These are phyloP conservation scores for Columba guinea DNA, from an alignment of 2,797 vertebrate genomes.

Conservation along the genomic window DNA sequence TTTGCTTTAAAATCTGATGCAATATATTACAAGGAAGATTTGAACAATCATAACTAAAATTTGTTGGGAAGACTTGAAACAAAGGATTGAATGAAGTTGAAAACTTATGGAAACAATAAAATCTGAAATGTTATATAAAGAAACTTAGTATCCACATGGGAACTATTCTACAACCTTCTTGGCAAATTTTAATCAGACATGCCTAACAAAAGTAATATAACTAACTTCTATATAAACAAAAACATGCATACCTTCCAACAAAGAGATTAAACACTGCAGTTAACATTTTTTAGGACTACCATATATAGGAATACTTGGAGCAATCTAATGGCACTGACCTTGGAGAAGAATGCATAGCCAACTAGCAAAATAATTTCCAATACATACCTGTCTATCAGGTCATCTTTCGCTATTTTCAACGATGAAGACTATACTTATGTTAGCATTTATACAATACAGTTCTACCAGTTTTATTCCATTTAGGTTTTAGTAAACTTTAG, in stretches of 20 bases:
- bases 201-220: slow-evolving; percentile 51
- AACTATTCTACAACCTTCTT: slow-evolving; percentile 57
- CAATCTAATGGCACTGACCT: neutral
- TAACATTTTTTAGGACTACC: slow-evolving; percentile 22
- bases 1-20: slow-evolving; percentile 72
- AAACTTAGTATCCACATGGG: slow-evolving; percentile 59
- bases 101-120: slow-evolving; percentile 77
- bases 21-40: slow-evolving; percentile 70
- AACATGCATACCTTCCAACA: slow-evolving; percentile 58
- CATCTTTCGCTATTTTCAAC: neutral
- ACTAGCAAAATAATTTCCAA: slow-evolving; percentile 23
- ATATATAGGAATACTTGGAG: slow-evolving; percentile 4
- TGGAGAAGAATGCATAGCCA: neutral
- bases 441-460: neutral
- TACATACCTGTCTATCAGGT: neutral
- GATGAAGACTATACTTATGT: neutral
- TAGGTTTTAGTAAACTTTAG: neutral
- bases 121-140: slow-evolving; percentile 56
- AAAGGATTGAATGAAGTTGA: slow-evolving; percentile 56
- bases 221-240: slow-evolving; percentile 59
- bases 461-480: neutral
- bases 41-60: slow-evolving; percentile 70
- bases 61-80: slow-evolving; percentile 65
- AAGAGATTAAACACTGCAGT: slow-evolving; percentile 34
- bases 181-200: slow-evolving; percentile 65